Percentiles rank a stretch among this genome's conserved stretches.
Conservation (phyloP, 2,888 invertebrate species). For the Anthophora plumipes region DNA sequence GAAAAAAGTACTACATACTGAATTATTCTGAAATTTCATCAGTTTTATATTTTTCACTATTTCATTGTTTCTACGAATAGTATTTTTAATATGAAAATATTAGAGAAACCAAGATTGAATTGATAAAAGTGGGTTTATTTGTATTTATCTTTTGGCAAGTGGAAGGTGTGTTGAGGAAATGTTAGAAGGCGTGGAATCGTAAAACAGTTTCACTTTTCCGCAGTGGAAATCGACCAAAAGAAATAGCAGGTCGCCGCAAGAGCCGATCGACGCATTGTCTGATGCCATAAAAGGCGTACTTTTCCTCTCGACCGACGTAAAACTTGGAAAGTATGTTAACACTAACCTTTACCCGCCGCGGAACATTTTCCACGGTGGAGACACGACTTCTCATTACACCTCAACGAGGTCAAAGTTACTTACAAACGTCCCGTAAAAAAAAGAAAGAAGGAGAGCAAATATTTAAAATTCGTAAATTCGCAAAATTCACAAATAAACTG, state of each 20-base stretch:
- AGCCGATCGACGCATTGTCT: conserved; percentile 27
- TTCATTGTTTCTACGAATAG: too few relatives aligned
- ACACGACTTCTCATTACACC: not conserved
- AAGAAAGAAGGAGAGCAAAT: not conserved
- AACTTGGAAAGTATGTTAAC: conserved; percentile 30
- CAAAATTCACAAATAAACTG: too few relatives aligned
- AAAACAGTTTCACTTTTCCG: conserved; percentile 33
- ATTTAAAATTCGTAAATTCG: not conserved
- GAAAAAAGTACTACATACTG: too few relatives aligned
- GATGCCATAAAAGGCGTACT: conserved; percentile 29
- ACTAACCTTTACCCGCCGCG: not conserved
- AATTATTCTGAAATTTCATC: too few relatives aligned
- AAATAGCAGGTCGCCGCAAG: conserved; percentile 5
- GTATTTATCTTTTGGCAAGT: too few relatives aligned
- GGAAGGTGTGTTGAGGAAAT: not conserved
- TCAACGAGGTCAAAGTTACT: not conserved
- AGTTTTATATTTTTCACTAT: too few relatives aligned
- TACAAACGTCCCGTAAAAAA: not conserved
- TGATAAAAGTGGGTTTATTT: too few relatives aligned
- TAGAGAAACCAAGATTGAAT: too few relatives aligned
- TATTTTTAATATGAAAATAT: too few relatives aligned
- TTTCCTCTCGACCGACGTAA: conserved; percentile 34
- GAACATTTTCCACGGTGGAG: not conserved
- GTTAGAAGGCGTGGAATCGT: not conserved
- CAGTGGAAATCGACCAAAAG: conserved; percentile 20